A percentile compares a stretch with the other conserved stretches of the same genome.
Evolutionary conservation across 2,888 invertebrate species (phyloP).

Genomic region (Lithophane socia): DNA sequence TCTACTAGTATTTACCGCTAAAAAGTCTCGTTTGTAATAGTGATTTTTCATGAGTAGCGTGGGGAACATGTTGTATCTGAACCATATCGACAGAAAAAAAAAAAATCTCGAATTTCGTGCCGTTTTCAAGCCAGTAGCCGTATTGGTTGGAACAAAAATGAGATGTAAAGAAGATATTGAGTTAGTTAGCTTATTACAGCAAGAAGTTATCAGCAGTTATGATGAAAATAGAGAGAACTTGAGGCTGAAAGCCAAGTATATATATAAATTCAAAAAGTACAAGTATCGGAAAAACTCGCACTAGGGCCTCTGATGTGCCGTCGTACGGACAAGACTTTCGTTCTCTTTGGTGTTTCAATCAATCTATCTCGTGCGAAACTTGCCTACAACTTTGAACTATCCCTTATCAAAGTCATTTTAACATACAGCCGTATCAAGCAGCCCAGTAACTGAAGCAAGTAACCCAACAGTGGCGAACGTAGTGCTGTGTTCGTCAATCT

Average conservation of each 20-base stretch:
- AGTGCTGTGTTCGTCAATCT: constrained; percentile 83
- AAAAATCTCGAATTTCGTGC: background rate
- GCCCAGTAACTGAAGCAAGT: constrained; percentile 75
- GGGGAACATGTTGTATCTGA: no score
- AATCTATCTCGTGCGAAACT: no score
- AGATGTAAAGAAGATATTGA: no score
- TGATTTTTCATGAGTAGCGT: background rate
- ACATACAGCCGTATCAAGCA: constrained; percentile 78
- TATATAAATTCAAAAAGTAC: no score
- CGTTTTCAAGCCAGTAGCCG: background rate
- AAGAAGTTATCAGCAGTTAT: no score
- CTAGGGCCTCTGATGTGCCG: background rate
- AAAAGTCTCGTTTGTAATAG: background rate
- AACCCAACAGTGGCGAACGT: constrained; percentile 60
- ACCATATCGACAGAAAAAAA: no score
- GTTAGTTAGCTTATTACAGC: no score
- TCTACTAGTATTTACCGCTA: background rate
- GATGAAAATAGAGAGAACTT: no score
- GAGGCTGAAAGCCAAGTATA: no score
- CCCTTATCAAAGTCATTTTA: background rate
- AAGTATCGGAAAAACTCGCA: background rate
- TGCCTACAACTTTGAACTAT: background rate
- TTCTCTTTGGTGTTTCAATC: background rate
- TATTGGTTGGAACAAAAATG: no score
- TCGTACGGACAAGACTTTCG: background rate